Base-by-base conservation (phyloP, 2,797 vertebrate species). In the Crax fasciolata region DNA sequence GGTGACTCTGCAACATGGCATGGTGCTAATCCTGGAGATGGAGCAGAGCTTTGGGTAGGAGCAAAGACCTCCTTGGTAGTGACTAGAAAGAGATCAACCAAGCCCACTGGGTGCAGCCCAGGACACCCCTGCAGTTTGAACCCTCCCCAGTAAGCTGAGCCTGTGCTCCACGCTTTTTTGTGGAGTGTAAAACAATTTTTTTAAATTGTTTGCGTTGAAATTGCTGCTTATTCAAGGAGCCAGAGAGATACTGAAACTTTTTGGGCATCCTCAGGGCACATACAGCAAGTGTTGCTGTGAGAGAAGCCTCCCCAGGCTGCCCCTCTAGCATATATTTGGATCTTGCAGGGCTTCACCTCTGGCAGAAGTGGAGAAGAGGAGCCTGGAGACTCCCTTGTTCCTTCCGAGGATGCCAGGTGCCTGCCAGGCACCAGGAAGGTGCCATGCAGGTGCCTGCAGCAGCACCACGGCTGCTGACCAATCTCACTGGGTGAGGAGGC, bases 1-100 rank as follows among this genome's bases (percentile, higher is more conserved):
- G 76, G 49, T 43, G 27, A 17, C 30, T 54, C 23, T 41, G 38
- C 39, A 68, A 23, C 5, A 13, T 9, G 9, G 43, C 0, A 0
- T 76, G 51, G 39, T 82, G 76, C 76, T 86, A 87, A 39, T 73
- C 30, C 73, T 48, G 71, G 75, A 89, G 67, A 48, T 93, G 61
- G 67, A 67, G 65, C 49, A 76, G 76, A 86, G n/a, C 54, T 97
- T 93, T 57, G 71, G 54, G 55, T 32, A 24, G 49, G 28, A 82
- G 41, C 58, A 38, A 66, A 71, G 10, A 9, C 73, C 16, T 78
- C 66, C 18, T n/a, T 46, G 32, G 5, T 80, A 43, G 27, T 11
- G 54, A 24, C 18, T 62, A 55, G 75, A 89, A 23, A 2, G 28
- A 28, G 48, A 73, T 86, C 75, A 78, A 83, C 30, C 21, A 65